Conservation (phyloP, 2,888 invertebrate species). For the Asteroscopus sphinx region DNA sequence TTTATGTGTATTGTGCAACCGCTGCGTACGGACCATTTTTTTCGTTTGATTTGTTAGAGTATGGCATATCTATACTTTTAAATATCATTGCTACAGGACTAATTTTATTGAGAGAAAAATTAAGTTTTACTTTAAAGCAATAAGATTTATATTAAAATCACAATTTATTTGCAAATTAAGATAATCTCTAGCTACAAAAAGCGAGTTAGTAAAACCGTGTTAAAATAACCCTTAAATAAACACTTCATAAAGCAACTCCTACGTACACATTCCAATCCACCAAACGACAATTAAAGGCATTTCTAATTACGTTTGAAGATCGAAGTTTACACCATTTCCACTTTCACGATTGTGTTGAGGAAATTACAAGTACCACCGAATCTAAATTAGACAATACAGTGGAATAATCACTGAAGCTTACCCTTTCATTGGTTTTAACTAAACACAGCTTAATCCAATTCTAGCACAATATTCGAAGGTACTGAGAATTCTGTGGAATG, state of each 20-base stretch:
- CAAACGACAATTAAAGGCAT: conserved; percentile 36
- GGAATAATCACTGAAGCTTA: conserved; percentile 58
- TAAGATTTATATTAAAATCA: too few species aligned
- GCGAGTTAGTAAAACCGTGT: too few species aligned
- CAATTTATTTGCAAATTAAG: too few species aligned
- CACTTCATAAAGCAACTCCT: background rate
- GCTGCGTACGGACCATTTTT: too few species aligned
- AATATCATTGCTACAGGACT: too few species aligned
- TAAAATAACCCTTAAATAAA: background rate
- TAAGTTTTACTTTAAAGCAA: too few species aligned
- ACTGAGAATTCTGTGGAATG: conserved; percentile 40
- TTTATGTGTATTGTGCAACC: too few species aligned
- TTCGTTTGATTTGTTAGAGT: too few species aligned
- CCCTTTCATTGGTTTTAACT: conserved; percentile 68
- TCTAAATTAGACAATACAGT: conserved; percentile 55
- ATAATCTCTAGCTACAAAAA: too few species aligned
- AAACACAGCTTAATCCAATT: conserved; percentile 70
- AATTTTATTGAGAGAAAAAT: too few species aligned
- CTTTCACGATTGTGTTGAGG: conserved; percentile 17
- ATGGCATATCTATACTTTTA: too few species aligned
- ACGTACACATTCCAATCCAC: conserved; percentile 2
- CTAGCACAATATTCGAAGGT: conserved; percentile 60
- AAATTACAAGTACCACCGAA: conserved; percentile 49
- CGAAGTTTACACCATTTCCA: conserved; percentile 37
- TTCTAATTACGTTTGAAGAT: conserved; percentile 53